These are phyloP conservation scores for Odontocolon sp. DNA, from an alignment of 2,888 invertebrate species.

Conservation along the genomic window DNA sequence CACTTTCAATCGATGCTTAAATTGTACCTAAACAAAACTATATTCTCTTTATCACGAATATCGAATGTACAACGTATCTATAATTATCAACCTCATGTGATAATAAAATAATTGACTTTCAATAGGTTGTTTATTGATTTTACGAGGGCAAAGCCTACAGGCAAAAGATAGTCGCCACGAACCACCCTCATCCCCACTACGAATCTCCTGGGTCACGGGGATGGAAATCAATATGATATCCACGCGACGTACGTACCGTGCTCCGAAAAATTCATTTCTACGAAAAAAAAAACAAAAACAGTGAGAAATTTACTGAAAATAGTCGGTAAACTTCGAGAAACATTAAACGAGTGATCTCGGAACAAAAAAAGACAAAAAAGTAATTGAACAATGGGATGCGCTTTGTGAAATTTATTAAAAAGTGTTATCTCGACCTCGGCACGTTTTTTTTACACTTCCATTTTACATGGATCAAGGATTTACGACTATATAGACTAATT, in stretches of 20 bases:
- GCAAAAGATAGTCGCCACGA: constrained; percentile 13
- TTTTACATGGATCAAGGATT: constrained; percentile 23
- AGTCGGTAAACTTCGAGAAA: background rate
- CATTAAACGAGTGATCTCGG: background rate
- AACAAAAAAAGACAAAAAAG: background rate
- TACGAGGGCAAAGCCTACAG: background rate
- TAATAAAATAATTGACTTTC: background rate
- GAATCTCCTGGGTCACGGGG: constrained; percentile 62
- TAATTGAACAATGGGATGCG: constrained; percentile 5
- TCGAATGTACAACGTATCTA: too few relatives aligned
- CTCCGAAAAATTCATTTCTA: constrained; percentile 59
- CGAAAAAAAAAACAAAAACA: constrained; percentile 29
- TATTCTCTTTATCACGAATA: too few relatives aligned
- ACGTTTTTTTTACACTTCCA: constrained; percentile 31
- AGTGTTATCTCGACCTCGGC: constrained; percentile 48
- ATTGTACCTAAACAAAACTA: too few relatives aligned
- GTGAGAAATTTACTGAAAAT: background rate
- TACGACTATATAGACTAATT: background rate
- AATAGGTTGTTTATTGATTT: constrained; percentile 58
- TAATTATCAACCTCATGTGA: too few relatives aligned
- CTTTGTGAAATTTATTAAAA: constrained; percentile 30
- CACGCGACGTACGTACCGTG: constrained; percentile 65
- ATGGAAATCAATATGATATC: constrained; percentile 76
- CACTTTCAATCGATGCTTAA: too few relatives aligned
- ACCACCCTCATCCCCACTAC: constrained; percentile 67